Conservation (phyloP, 2,113 vertebrate species). For the Hyaena hyaena region DNA sequence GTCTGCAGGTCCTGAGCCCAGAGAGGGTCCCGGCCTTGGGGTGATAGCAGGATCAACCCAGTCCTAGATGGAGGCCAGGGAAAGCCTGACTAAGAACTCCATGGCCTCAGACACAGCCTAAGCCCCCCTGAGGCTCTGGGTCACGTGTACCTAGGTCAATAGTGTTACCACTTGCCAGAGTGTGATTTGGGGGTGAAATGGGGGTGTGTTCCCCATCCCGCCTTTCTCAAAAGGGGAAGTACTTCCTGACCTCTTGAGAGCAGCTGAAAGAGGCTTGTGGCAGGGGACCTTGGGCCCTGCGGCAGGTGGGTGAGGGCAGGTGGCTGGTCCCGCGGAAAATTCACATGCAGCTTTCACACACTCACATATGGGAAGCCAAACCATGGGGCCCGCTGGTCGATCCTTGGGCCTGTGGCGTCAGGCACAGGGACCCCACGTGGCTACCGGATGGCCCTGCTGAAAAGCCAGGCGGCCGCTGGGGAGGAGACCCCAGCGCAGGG, state of each 20-base stretch:
- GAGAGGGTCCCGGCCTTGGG: not conserved
- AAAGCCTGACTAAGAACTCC: not conserved
- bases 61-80: not conserved
- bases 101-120: not conserved
- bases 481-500: not conserved
- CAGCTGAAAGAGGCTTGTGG: not conserved
- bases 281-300: not conserved
- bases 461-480: not conserved
- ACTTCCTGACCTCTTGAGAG: not conserved
- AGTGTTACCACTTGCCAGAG: not conserved
- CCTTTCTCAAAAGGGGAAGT: not conserved
- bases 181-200: not conserved
- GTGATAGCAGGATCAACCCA: not conserved
- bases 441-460: not conserved
- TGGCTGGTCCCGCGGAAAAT: not conserved
- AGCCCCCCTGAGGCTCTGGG: not conserved
- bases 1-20: not conserved
- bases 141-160: not conserved
- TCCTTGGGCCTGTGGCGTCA: not conserved
- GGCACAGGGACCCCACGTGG: not conserved
- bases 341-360: not conserved
- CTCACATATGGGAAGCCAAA: no score
- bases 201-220: not conserved
- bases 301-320: not conserved
- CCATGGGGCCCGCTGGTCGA: not conserved